Conservation (phyloP, 2,113 vertebrate genomes). For the Bujurquina vittata region DNA sequence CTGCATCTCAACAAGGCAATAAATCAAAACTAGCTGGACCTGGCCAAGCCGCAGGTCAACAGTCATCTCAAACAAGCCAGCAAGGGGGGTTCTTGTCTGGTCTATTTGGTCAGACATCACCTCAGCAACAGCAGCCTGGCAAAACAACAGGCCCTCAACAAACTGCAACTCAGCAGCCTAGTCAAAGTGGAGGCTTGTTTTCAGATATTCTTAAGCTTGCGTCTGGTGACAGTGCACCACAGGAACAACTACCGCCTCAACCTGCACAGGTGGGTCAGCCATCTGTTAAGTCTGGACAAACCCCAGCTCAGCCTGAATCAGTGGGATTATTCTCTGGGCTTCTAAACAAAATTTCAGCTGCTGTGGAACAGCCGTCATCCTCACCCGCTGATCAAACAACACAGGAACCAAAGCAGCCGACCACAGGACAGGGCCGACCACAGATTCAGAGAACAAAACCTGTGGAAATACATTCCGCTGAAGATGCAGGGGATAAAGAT, state of each 20-base stretch:
- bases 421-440: constrained; percentile 57
- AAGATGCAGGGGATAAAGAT: constrained; percentile 56
- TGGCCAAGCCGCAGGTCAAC: constrained; percentile 44
- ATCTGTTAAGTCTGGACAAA: constrained; percentile 39
- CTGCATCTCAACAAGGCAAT: constrained; percentile 42
- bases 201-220: constrained; percentile 83
- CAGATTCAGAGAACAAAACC: constrained; percentile 75
- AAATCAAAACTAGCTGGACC: constrained; percentile 26
- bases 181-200: constrained; percentile 72
- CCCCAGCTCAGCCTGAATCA: constrained; percentile 61
- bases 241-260: constrained; percentile 50
- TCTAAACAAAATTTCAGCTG: constrained; percentile 72
- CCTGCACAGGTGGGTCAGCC: constrained; percentile 30
- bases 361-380: constrained; percentile 49
- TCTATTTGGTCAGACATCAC: constrained; percentile 62
- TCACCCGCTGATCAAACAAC: constrained; percentile 37
- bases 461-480: constrained; percentile 62
- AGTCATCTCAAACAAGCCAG: constrained; percentile 55
- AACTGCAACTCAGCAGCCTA: constrained; percentile 48
- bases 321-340: constrained; percentile 79
- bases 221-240: constrained; percentile 75
- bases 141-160: constrained; percentile 48
- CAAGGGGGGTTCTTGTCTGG: constrained; percentile 75
- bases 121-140: constrained; percentile 36
- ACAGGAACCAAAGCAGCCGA: constrained; percentile 48